These are phyloP conservation scores for Leptatherina wallacei DNA, from an alignment of 2,797 vertebrate species.

Conservation along the genomic window DNA sequence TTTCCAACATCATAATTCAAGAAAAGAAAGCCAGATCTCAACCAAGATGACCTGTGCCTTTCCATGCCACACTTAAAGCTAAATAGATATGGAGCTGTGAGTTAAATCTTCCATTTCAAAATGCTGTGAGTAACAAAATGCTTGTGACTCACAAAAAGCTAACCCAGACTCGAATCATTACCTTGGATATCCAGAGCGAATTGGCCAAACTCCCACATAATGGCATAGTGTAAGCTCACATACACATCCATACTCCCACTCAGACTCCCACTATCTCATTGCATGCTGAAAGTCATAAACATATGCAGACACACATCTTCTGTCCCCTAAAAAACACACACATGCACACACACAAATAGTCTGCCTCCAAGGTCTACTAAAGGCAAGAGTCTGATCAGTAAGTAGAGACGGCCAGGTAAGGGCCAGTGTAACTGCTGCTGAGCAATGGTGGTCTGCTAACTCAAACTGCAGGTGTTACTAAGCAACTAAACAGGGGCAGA, in stretches of 20 bases:
- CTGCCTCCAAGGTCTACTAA: constrained; percentile 68
- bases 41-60: constrained; percentile 7
- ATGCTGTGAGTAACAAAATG: constrained; percentile 54
- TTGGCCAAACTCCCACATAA: constrained; percentile 78
- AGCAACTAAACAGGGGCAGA: constrained; percentile 83
- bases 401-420: constrained; percentile 58
- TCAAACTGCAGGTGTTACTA: constrained; percentile 86
- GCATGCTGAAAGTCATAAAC: constrained; percentile 59
- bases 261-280: constrained; percentile 63
- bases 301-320: constrained; percentile 39
- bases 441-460: constrained; percentile 73
- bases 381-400: constrained; percentile 74
- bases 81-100: constrained; percentile 18
- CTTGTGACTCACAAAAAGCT: constrained; percentile 71
- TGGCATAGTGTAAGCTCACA: constrained; percentile 72
- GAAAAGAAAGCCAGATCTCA: constrained; percentile 2
- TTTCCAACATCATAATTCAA: not conserved
- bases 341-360: constrained; percentile 22
- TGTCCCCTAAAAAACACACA: constrained; percentile 11
- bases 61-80: constrained; percentile 20
- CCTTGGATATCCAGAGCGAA: constrained; percentile 69
- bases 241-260: constrained; percentile 75
- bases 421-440: constrained; percentile 68
- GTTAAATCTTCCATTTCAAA: constrained; percentile 53
- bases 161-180: constrained; percentile 73